Evolutionary conservation across 2,113 vertebrate genomes (phyloP), one percentile per base, ranked within the genome.

Genomic region (Thalassarche chlororhynchos): DNA sequence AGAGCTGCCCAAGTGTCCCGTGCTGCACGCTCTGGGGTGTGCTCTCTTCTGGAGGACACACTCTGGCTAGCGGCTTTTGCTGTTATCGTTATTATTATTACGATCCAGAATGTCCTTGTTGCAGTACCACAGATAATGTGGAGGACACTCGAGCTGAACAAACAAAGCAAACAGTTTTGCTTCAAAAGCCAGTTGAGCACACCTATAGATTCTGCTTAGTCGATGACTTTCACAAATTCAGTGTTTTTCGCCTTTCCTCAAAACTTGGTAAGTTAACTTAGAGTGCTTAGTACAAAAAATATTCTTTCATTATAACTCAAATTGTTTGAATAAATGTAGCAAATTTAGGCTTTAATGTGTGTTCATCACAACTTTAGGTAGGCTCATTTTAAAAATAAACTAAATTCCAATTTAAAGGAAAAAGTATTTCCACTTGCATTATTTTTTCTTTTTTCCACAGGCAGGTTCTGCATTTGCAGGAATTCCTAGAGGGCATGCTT

Each of bases 11-110:
- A 54, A 83, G 25, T 34, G 62, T 51, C 44, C 5, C 0, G 1
- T 77, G 79, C 75, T 3, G 1, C 69, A 71, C 2, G 2, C 32
- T 46, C 28, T 0, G 0, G 31, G 8, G 8, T 31, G 8, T 65
- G 18, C 17, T 89, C 31, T 82, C 42, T 83, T 60, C 70, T 28
- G 60, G 47, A 72, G 54, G n/a, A 64, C 32, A 52, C 17, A 1
- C 12, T 78, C 21, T 47, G 13, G 12, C 49, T 74, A 86, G 11
- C 14, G 20, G 62, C 20, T 83, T 46, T 68, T 49, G n/a, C 3
- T 40, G 5, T 5, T 55, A 31, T 0, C 11, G 6, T 10, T 9
- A 40, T 16, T 66, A n/a, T 13, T 20, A 34, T 8, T 12, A 40
- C 1, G 24, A 65, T 77, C 23, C 14, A 65, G 62, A 77, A 62